Conservation (phyloP, 2,888 invertebrate species). For the Platynereis dumerilii region DNA sequence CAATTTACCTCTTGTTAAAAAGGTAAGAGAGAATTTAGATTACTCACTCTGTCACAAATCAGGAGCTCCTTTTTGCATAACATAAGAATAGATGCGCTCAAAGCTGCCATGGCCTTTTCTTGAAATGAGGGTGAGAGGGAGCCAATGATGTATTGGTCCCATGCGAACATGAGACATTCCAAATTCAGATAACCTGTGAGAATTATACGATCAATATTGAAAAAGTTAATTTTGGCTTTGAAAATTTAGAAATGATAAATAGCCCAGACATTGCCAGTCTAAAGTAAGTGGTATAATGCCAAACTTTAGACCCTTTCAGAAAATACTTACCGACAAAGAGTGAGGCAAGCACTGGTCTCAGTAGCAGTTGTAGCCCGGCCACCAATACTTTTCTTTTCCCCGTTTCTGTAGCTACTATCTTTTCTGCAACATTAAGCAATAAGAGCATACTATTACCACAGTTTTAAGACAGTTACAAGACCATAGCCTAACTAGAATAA, state of each 20-base stretch:
- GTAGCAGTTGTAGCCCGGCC: slow-evolving; percentile 48
- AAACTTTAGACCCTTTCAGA: neutral
- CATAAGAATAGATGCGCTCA: slow-evolving; percentile 53
- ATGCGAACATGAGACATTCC: slow-evolving; percentile 57
- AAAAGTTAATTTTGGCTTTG: too few relatives aligned
- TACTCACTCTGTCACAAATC: slow-evolving; percentile 47
- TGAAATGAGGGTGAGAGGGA: slow-evolving; percentile 57
- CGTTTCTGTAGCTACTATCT: slow-evolving; percentile 53
- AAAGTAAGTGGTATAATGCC: neutral
- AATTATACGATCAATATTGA: too few relatives aligned
- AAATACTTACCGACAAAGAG: slow-evolving; percentile 56
- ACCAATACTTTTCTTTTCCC: slow-evolving; percentile 46
- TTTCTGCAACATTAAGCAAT: slow-evolving; percentile 44
- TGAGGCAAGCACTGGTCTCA: slow-evolving; percentile 50
- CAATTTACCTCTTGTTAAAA: too few relatives aligned
- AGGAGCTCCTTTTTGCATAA: slow-evolving; percentile 54
- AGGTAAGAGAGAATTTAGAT: too few relatives aligned
- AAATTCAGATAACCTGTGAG: slow-evolving; percentile 52
- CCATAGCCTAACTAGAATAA: neutral
- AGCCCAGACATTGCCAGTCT: too few relatives aligned
- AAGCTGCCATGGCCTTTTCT: slow-evolving; percentile 56
- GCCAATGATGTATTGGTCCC: slow-evolving; percentile 63
- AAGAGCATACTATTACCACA: too few relatives aligned
- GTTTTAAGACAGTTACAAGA: neutral
- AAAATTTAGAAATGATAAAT: too few relatives aligned